Evolutionary conservation across 2,888 invertebrate genomes (phyloP), one percentile per base, ranked within the genome.

Genomic region (Drosophila imparisetae): DNA sequence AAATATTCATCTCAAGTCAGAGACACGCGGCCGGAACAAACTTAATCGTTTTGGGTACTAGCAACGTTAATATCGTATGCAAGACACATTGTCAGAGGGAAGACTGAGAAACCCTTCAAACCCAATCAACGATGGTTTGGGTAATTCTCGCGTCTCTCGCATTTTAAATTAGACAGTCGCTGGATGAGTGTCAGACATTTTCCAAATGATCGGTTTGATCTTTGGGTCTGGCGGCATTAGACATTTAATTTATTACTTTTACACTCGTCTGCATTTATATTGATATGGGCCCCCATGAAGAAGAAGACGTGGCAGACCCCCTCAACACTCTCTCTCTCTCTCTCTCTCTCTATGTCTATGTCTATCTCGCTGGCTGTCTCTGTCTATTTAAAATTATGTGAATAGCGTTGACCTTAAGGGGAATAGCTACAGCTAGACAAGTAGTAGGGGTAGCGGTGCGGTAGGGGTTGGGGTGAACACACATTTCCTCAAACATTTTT

Each of bases 171-270:
- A 59, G 59, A 61, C 45, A 76, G 53, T 24, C 55, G 15, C n/a
- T 13, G 36, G 38, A 61, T 40, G 66, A 52, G 63, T 45, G 65
- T 74, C 65, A 74, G 72, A 75, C 76, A 50, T 65, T 75, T 65
- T 42, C 76, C 80, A 62, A 80, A 67, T 75, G 76, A 67, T 70
- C 62, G 57, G 80, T 65, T 62, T 78, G 80, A 80, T 80, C 80
- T 75, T 72, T 72, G 78, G 71, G 75, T 58, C 66, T 45, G 55
- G 63, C 48, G 68, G 67, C 77, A 86, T 89, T 75, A 85, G 77
- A 73, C 81, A 73, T 72, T 72, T 86, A 86, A 85, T 85, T 85
- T 85, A 85, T 85, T 75, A 81, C 89, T 75, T 71, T 49, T 61
- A 29, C 24, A 24, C 34, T 24, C 34, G 42, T 59, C 55, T 36